Conservation (phyloP, 1,140 invertebrate species). For the Scaptomyza pallida region DNA sequence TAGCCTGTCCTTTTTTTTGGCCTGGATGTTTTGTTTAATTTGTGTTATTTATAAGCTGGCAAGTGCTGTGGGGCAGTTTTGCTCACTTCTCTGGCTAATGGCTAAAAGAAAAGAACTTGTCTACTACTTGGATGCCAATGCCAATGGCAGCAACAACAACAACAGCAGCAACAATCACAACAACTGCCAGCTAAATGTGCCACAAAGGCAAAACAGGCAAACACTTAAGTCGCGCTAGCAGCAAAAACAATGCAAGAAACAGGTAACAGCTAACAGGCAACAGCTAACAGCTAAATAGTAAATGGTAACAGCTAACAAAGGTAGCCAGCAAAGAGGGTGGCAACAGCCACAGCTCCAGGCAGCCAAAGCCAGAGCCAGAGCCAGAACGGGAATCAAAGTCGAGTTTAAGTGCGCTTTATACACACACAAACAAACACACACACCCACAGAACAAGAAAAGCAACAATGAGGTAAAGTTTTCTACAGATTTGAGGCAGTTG, state of each 20-base stretch:
- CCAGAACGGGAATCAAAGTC: constrained; percentile 15
- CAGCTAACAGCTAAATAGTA: constrained; percentile 17
- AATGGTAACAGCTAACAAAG: constrained; percentile 30
- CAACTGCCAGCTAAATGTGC: constrained; percentile 71
- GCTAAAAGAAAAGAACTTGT: constrained; percentile 50
- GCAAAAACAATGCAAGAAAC: constrained; percentile 67
- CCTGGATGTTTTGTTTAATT: constrained; percentile 70
- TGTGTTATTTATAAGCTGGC: constrained; percentile 74
- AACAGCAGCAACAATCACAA: constrained; percentile 26
- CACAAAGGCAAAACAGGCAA: constrained; percentile 72
- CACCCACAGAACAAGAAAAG: constrained; percentile 12
- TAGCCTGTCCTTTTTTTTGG: constrained; percentile 6
- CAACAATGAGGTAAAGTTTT: constrained; percentile 20
- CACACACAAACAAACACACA: too few species aligned
- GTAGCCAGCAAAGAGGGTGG: constrained; percentile 6
- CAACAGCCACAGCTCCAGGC: not conserved
- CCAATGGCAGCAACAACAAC: constrained; percentile 46
- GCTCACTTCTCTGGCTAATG: constrained; percentile 45
- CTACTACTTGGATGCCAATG: constrained; percentile 58
- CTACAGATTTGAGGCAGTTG: constrained; percentile 26
- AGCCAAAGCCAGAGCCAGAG: not conserved
- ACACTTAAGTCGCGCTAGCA: constrained; percentile 67
- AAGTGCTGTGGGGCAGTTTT: constrained; percentile 55
- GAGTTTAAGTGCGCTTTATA: constrained; percentile 39
- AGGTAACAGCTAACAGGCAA: constrained; percentile 11